A percentile compares a stretch with the other conserved stretches of the same genome.
phyloP scores from a whole-genome alignment of 23 tunicate genomes.

The Trididemnum clinides region DNA sequence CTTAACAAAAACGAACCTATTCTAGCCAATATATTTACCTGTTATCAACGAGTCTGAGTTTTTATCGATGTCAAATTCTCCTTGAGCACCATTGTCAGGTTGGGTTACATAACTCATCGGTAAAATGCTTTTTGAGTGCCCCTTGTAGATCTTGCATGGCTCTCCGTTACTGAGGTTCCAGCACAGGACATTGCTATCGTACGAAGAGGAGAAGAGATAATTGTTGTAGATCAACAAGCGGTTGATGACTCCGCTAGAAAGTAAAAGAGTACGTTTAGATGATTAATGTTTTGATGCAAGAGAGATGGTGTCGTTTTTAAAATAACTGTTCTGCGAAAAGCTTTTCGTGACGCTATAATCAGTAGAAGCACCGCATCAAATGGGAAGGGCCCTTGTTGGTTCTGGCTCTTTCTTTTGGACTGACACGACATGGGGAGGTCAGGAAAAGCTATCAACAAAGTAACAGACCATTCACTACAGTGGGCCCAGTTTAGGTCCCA shows the following conservation, averaged over 20 bases:
- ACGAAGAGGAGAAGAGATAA: constrained; percentile 76
- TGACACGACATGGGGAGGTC: too few species aligned
- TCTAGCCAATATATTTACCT: constrained; percentile 37
- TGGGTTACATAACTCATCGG: constrained; percentile 54
- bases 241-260: constrained; percentile 71
- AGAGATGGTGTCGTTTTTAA: too few species aligned
- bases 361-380: too few species aligned
- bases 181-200: constrained; percentile 78
- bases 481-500: too few species aligned
- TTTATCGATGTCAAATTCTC: constrained; percentile 21
- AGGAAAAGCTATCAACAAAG: too few species aligned
- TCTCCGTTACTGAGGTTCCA: constrained; percentile 77
- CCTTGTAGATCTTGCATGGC: constrained; percentile 49
- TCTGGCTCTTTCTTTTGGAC: too few species aligned
- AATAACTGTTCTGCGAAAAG: too few species aligned
- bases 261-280: not conserved
- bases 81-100: constrained; percentile 22
- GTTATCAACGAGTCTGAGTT: constrained; percentile 65
- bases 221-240: constrained; percentile 42
- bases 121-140: constrained; percentile 70
- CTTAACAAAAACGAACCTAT: too few species aligned
- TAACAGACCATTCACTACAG: too few species aligned
- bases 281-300: not conserved
- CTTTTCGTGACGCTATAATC: too few species aligned
- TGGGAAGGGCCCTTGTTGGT: too few species aligned